phyloP scores from a whole-genome alignment of 2,888 invertebrate genomes.

The Hyles lineata region DNA sequence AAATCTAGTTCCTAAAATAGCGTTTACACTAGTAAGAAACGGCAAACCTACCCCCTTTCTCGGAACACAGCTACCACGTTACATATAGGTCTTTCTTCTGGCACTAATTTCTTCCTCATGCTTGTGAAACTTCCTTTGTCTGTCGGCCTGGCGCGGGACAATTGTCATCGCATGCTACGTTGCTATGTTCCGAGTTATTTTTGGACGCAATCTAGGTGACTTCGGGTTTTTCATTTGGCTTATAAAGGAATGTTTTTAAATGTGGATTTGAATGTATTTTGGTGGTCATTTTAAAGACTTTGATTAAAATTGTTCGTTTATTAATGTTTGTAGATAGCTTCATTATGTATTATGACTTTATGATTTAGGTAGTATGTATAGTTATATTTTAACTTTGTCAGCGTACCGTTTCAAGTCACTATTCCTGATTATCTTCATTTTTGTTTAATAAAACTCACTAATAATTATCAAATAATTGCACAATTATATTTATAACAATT shows the following conservation, averaged over 20 bases:
- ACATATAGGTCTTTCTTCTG: constrained; percentile 67
- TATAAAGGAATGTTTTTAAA: neutral
- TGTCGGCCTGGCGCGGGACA: constrained; percentile 29
- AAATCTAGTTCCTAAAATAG: neutral
- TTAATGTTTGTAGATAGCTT: no score
- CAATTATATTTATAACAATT: no score
- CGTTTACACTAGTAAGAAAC: neutral
- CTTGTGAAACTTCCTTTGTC: constrained; percentile 42
- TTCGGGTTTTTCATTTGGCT: constrained; percentile 39
- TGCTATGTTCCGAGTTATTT: constrained; percentile 17
- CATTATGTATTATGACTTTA: no score
- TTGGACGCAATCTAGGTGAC: constrained; percentile 54
- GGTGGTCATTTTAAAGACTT: neutral
- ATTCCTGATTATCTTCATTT: no score
- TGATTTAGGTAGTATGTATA: no score
- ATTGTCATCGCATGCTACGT: neutral
- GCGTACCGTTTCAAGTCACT: no score
- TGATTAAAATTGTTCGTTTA: no score
- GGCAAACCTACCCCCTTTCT: constrained; percentile 68
- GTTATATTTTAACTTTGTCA: no score
- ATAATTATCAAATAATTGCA: no score
- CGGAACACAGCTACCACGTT: constrained; percentile 74
- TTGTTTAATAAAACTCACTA: no score
- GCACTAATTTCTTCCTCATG: constrained; percentile 57
- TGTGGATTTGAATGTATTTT: neutral